phyloP scores from a whole-genome alignment of 2,888 invertebrate species.

The Cotesia congregata region DNA sequence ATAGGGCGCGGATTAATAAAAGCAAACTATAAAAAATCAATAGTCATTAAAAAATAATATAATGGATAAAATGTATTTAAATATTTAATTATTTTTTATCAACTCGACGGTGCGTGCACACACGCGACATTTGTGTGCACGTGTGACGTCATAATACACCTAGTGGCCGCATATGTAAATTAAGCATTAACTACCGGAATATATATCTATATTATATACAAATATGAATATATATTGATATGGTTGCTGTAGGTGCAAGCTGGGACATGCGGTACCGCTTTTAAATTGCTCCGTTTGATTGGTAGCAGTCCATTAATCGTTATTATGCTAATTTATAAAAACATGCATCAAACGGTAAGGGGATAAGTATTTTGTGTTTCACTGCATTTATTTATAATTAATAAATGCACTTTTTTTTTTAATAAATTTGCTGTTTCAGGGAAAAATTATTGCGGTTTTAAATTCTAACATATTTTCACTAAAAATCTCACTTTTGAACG shows the following conservation, averaged over 20 bases:
- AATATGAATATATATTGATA: constrained; percentile 61
- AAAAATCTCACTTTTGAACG: no score
- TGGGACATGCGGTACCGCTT: constrained; percentile 60
- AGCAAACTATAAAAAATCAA: constrained; percentile 21
- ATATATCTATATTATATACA: constrained; percentile 36
- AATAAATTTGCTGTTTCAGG: no score
- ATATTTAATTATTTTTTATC: constrained; percentile 62
- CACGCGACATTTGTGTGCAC: constrained; percentile 64
- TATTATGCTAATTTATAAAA: constrained; percentile 51
- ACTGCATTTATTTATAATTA: not conserved
- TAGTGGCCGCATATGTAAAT: constrained; percentile 42
- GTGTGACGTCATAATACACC: constrained; percentile 68
- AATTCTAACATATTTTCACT: no score
- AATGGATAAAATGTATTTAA: constrained; percentile 55
- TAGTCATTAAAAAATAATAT: constrained; percentile 43
- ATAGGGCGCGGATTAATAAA: constrained; percentile 8
- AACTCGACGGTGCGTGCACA: constrained; percentile 64
- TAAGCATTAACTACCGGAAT: constrained; percentile 44
- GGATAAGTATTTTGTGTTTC: not conserved
- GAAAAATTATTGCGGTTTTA: no score
- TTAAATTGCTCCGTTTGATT: constrained; percentile 67
- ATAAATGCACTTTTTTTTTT: no score
- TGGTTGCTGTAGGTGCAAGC: constrained; percentile 57
- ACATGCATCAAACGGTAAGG: constrained; percentile 3
- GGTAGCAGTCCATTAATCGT: constrained; percentile 55